These are phyloP conservation scores for Alsophila aescularia DNA, from an alignment of 2,888 invertebrate genomes.

Conservation along the genomic window DNA sequence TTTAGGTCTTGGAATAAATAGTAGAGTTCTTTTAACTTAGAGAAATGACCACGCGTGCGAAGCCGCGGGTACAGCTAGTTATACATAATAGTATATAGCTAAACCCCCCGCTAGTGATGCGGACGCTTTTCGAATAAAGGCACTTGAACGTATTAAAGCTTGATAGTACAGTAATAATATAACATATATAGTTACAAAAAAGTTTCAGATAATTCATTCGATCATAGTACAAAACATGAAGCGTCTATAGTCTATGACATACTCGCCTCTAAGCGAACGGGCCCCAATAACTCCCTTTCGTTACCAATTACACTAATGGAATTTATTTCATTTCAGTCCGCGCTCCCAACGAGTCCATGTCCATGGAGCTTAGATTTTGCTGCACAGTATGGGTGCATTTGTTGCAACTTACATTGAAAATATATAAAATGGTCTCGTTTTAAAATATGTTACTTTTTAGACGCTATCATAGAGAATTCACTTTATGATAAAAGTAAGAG, in stretches of 20 bases:
- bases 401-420: neutral
- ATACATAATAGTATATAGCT: no score
- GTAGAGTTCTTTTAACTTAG: no score
- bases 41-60: no score
- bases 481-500: no score
- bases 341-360: constrained; percentile 31
- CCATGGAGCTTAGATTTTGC: neutral
- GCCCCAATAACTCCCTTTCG: constrained; percentile 59
- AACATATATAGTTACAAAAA: neutral
- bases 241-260: neutral
- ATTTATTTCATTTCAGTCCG: constrained; percentile 74
- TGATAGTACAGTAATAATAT: no score
- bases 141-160: no score
- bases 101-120: no score
- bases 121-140: no score
- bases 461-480: no score
- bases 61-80: no score
- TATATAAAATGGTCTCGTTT: neutral
- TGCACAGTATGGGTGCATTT: neutral
- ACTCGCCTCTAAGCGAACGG: constrained; percentile 23
- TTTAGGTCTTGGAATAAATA: no score
- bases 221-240: neutral
- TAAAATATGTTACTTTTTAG: neutral
- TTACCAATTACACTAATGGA: constrained; percentile 78
- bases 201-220: neutral